Evolutionary conservation across 2,888 invertebrate genomes (phyloP), one percentile per base, ranked within the genome.

Genomic region (Agrochola lota): DNA sequence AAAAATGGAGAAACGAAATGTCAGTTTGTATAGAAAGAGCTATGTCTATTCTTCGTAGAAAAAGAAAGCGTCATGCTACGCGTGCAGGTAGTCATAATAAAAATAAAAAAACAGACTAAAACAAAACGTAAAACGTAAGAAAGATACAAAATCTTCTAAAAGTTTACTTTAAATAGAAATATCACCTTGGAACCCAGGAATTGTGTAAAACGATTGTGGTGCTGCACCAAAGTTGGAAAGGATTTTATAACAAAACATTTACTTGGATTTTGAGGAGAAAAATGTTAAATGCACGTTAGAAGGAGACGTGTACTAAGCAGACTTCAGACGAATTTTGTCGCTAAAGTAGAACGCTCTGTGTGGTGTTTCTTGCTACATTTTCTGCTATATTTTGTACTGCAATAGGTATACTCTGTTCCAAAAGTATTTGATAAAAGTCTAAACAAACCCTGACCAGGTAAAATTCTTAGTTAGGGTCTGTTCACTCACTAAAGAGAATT

Each of bases 271-370:
- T 79, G 72, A 73, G n/a, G 26, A 73, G 76, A 85, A 86, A 84
- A 87, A 87, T 87, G 77, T 75, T 82, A 74, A 87, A 85, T 59
- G 82, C 71, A 55, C 85, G 74, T 66, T 77, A 67, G 72, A 67
- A 57, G 40, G 63, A 40, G 85, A 77, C 83, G 72, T 81, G 69
- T 43, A 85, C 82, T 77, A 82, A 83, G 81, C 67, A 55, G 77
- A 70, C 71, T 81, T 85, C 55, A 46, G 83, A 57, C 26, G 77
- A 82, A 85, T 83, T 85, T 83, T 81, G 73, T 60, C 63, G 81
- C 77, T 67, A 62, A 40, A 60, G 59, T 59, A 64, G 35, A 79
- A 78, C 20, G 57, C 20, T 71, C 35, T 78, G 30, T 83, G 55
- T 52, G 71, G 23, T 26, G 12, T 67, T 71, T 35, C 49, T 71